Conservation (phyloP, 1,140 invertebrate genomes). For the Brachionus angularis region DNA sequence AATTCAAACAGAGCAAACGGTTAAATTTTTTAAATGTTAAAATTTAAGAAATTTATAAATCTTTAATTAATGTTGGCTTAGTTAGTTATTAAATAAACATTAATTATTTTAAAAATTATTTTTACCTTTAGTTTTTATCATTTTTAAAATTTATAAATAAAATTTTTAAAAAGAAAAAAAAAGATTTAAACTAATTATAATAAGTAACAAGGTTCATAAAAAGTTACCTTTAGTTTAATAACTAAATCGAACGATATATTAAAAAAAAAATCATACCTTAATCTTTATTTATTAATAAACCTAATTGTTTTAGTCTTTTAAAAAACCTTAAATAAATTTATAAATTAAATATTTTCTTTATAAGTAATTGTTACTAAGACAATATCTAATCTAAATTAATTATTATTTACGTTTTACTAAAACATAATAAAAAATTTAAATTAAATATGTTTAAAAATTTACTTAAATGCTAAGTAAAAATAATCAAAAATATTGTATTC, state of each 20-base stretch:
- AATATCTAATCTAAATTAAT: no score
- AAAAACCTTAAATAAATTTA: no score
- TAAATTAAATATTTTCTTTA: no score
- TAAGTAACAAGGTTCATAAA: not conserved
- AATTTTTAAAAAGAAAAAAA: not conserved
- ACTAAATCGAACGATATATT: no score
- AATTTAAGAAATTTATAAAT: not conserved
- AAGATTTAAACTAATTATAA: not conserved
- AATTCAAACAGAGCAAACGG: not conserved
- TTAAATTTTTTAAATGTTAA: conserved; percentile 25
- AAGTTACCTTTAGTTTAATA: no score
- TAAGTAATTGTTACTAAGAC: no score
- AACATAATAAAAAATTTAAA: not conserved
- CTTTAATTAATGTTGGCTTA: no score
- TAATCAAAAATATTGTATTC: not conserved
- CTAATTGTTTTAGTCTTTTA: no score
- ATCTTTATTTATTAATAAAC: no score
- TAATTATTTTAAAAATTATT: not conserved
- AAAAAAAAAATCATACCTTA: no score
- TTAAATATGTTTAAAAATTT: not conserved
- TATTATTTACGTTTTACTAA: not conserved
- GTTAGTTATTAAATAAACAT: not conserved
- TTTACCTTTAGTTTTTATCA: not conserved
- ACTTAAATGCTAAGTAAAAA: not conserved
- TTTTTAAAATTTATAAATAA: not conserved